Evolutionary conservation across 2,797 vertebrate genomes (phyloP).

Genomic region (Ctenosaura bakeri): DNA sequence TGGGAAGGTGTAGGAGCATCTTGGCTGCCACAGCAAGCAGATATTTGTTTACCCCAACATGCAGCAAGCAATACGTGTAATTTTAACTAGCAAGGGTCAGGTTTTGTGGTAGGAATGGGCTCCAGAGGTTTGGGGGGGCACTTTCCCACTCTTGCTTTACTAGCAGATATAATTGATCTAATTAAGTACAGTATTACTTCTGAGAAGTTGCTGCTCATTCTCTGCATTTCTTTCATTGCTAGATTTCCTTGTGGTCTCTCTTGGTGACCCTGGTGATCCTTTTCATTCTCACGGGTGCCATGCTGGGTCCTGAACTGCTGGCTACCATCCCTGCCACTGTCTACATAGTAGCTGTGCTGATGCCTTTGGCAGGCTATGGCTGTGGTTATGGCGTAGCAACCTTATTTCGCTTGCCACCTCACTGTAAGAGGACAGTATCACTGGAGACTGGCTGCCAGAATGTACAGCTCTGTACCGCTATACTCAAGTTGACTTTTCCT

Average conservation of each 20-base stretch:
- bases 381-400: slow-evolving; percentile 92
- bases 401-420: slow-evolving; percentile 90
- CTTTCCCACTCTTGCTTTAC: background rate
- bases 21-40: no score
- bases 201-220: background rate
- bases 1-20: no score
- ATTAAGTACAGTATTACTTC: background rate
- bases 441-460: slow-evolving; percentile 98
- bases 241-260: slow-evolving; percentile 97
- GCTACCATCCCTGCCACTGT: slow-evolving; percentile 91
- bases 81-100: no score
- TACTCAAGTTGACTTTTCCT: slow-evolving; percentile 95
- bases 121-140: no score
- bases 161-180: background rate
- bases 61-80: no score
- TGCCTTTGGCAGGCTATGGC: slow-evolving; percentile 92
- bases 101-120: no score
- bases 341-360: slow-evolving; percentile 91
- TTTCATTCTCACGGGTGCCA: slow-evolving; percentile 94
- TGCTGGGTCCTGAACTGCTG: slow-evolving; percentile 95
- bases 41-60: no score
- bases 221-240: slow-evolving; percentile 54
- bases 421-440: slow-evolving; percentile 90
- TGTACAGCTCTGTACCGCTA: slow-evolving; percentile 97
- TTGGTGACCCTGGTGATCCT: slow-evolving; percentile 91